A percentile compares a stretch with the other conserved stretches of the same genome.
Conservation (phyloP, 1,140 invertebrate species). For the Sipha flava region DNA sequence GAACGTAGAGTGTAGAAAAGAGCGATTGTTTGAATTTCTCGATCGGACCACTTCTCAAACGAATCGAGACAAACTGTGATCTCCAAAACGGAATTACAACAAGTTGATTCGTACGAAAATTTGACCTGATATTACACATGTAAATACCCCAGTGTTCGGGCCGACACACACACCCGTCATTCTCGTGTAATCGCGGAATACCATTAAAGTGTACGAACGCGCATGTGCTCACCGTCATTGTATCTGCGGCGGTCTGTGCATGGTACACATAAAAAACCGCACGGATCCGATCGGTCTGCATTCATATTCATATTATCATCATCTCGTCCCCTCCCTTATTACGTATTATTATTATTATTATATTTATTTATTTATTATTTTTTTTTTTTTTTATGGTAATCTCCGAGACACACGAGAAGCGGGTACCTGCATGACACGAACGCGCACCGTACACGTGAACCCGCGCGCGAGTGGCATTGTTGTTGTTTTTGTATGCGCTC, state of each 20-base stretch:
- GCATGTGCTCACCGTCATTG: not conserved
- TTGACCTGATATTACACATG: no score
- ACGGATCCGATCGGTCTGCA: not conserved
- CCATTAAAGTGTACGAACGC: not conserved
- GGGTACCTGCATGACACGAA: constrained; percentile 29
- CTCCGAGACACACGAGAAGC: not conserved
- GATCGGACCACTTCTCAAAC: no score
- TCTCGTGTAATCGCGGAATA: no score
- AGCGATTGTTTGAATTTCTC: no score
- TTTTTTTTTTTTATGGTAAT: constrained; percentile 1
- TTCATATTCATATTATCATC: not conserved
- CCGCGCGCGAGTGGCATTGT: not conserved
- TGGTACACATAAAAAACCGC: constrained; percentile 10
- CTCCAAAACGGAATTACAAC: no score
- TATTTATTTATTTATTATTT: not conserved
- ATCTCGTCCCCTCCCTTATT: no score
- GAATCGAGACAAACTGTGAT: no score
- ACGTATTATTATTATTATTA: no score
- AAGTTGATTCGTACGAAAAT: no score
- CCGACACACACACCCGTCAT: no score
- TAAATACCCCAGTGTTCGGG: no score
- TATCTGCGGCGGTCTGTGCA: not conserved
- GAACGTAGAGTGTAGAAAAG: no score
- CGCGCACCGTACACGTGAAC: not conserved
- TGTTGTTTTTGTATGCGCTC: not conserved